Evolutionary conservation across 2,888 invertebrate species (phyloP).

Genomic region (Craniophora ligustri): DNA sequence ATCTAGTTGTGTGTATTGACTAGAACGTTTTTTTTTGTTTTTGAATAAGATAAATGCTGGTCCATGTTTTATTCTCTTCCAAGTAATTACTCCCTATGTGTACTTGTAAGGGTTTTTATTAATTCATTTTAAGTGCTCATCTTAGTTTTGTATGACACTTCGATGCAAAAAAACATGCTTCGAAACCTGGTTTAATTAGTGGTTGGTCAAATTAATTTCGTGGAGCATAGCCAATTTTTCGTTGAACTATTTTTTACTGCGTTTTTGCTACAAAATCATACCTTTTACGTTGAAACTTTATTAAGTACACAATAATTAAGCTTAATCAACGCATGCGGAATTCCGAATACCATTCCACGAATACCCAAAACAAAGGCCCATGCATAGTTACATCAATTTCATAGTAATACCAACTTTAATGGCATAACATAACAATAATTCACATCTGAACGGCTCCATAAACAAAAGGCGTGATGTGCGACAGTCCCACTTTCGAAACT

Average conservation of each 20-base stretch:
- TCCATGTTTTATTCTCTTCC: no score
- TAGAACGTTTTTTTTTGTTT: no score
- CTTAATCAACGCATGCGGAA: constrained; percentile 1
- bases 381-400: constrained; percentile 21
- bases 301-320: neutral
- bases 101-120: no score
- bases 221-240: no score
- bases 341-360: neutral
- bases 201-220: neutral
- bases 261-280: no score
- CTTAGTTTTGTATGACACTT: no score
- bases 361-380: constrained; percentile 10
- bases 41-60: no score
- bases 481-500: constrained; percentile 47
- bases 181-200: neutral
- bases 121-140: no score
- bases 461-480: constrained; percentile 50
- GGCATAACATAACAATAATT: constrained; percentile 51
- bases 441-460: constrained; percentile 37
- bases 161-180: no score
- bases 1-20: no score
- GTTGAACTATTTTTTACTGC: no score
- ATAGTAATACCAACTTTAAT: constrained; percentile 45
- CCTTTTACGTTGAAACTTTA: neutral
- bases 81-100: no score